These are phyloP conservation scores for Panopea generosa DNA, from an alignment of 2,888 invertebrate species.

Conservation along the genomic window DNA sequence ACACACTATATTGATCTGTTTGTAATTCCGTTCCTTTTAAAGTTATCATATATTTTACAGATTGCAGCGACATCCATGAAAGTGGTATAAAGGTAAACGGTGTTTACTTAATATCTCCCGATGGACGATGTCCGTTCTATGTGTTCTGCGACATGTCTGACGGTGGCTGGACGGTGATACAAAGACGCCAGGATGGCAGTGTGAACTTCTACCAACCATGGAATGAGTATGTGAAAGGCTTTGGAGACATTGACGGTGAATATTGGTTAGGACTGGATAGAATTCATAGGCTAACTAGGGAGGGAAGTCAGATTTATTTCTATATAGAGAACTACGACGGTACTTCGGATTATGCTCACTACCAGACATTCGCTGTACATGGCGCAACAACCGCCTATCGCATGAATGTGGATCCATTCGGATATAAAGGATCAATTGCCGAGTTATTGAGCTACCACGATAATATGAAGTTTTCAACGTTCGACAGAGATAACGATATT, in stretches of 20 bases:
- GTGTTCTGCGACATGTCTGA: constrained; percentile 46
- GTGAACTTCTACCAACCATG: constrained; percentile 45
- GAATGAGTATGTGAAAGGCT: constrained; percentile 44
- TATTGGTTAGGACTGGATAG: constrained; percentile 51
- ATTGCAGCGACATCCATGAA: constrained; percentile 39
- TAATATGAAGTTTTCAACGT: constrained; percentile 47
- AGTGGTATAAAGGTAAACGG: constrained; percentile 26
- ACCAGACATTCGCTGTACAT: constrained; percentile 47
- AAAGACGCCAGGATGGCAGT: constrained; percentile 30
- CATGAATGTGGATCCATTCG: constrained; percentile 84
- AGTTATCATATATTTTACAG: too few species aligned
- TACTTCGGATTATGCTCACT: constrained; percentile 31
- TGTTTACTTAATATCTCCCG: constrained; percentile 39
- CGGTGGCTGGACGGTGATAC: constrained; percentile 49
- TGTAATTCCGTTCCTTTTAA: too few species aligned
- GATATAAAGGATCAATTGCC: constrained; percentile 74
- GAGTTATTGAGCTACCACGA: constrained; percentile 42
- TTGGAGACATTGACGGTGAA: constrained; percentile 43
- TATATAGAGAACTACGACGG: constrained; percentile 44
- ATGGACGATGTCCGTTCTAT: constrained; percentile 43
- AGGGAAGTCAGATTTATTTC: constrained; percentile 44
- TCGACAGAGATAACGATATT: constrained; percentile 45
- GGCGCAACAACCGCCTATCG: constrained; percentile 32
- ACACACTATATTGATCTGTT: too few species aligned
- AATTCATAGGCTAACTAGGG: constrained; percentile 43